Percentiles rank a stretch among this genome's conserved stretches.
phyloP scores from a whole-genome alignment of 2,797 vertebrate genomes.

The Prunella strophiata region DNA sequence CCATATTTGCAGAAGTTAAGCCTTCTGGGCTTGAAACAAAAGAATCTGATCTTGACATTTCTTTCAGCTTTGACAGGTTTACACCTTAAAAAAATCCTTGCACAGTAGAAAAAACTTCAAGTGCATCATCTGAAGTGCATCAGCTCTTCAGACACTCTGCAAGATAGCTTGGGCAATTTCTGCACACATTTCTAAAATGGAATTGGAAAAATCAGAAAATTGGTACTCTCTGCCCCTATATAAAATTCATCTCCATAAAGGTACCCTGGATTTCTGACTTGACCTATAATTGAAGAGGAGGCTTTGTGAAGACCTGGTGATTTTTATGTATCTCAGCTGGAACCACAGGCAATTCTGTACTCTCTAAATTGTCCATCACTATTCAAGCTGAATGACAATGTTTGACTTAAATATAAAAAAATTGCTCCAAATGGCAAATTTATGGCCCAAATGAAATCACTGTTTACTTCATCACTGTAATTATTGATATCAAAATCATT shows the following conservation, averaged over 20 bases:
- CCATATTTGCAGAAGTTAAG: neutral
- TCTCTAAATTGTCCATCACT: neutral
- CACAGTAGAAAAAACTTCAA: neutral
- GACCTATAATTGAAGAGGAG: neutral
- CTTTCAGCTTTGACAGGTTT: neutral
- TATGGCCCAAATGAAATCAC: neutral
- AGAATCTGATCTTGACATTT: neutral
- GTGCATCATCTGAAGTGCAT: neutral
- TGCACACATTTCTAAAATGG: neutral
- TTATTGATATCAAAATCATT: neutral
- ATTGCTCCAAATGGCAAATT: neutral
- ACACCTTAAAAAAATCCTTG: neutral
- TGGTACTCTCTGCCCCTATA: neutral
- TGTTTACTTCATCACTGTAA: neutral
- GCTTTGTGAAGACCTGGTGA: neutral
- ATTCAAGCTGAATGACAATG: neutral
- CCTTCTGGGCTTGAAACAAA: neutral
- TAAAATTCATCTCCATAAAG: neutral
- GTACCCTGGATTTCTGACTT: neutral
- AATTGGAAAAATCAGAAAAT: constrained; percentile 11
- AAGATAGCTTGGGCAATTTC: neutral
- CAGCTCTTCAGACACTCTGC: neutral
- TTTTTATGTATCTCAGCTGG: neutral
- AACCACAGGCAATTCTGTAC: neutral
- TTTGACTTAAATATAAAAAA: neutral